Evolutionary conservation across 2,797 vertebrate genomes (phyloP).

Genomic region (Catamblyrhynchus diadema): DNA sequence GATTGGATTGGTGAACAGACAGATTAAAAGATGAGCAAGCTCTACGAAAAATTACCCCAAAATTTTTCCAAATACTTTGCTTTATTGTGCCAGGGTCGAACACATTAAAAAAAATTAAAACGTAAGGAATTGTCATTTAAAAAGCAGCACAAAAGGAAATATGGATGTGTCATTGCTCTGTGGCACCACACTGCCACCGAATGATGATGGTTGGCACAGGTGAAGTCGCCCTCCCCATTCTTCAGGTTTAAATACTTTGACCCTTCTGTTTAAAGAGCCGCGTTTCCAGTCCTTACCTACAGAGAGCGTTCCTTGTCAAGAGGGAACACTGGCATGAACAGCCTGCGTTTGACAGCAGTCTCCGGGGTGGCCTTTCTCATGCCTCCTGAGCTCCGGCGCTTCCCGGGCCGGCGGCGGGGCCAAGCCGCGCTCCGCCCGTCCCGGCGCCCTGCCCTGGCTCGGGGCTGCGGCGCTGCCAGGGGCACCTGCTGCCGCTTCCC

Average conservation of each 20-base stretch:
- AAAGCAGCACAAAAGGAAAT: background rate
- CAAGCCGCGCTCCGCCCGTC: background rate
- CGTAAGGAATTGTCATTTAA: accelerated
- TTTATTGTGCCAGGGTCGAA: background rate
- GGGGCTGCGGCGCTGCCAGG: background rate
- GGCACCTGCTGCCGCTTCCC: background rate
- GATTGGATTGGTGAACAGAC: background rate
- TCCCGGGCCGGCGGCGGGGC: background rate
- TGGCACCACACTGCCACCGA: background rate
- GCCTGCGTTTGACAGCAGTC: background rate
- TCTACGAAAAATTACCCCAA: background rate
- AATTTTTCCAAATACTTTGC: background rate
- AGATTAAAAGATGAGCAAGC: background rate
- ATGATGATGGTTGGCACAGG: background rate
- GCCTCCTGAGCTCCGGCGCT: background rate
- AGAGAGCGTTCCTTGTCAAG: background rate
- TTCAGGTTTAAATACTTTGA: background rate
- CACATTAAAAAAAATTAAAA: accelerated
- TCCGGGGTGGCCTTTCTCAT: background rate
- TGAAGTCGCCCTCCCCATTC: background rate
- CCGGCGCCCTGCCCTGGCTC: background rate
- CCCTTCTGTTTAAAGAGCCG: background rate
- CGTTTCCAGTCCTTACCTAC: background rate
- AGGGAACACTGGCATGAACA: accelerated
- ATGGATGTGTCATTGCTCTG: background rate